Base-by-base conservation (phyloP, 2,113 vertebrate genomes). In the Labeo rohita region DNA sequence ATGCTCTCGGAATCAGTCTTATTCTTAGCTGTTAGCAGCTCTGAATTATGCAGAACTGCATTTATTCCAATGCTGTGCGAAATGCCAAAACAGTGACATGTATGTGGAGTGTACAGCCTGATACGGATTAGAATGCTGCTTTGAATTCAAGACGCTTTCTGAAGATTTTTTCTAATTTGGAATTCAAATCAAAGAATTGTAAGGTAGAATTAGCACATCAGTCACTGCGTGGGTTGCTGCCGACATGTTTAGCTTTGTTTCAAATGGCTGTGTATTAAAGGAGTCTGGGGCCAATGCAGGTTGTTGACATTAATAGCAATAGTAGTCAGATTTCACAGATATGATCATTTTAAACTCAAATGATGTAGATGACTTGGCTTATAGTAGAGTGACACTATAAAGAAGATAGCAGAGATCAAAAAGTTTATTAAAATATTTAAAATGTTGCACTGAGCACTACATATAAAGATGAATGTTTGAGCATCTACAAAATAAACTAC, bases 21-120 rank as follows among this genome's bases (percentile, higher is more conserved):
- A 39, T 70, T 83, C 13, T 11, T 34, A 28, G 47, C 80, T 68
- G 50, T 54, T 68, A 39, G 23, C 61, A 68, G 45, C 63, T 80
- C 4, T 68, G 1, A 68, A 54, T 52, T 68, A 34, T 52, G 23
- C 13, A 68, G 23, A 12, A 36, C 12, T 21, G 15, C 28, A 21
- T 36, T 34, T 34, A 18, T 82, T 82, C 23, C 6, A 36, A 70
- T n/a, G 63, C 63, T 36, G 39, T 49, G 50, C 21, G 47, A 56
- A 77, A 56, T 50, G 45, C 73, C 73, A 50, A 28, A 50, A 49
- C 73, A 15, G 21, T 76, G 73, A 76, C 47, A 65, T 63, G 77
- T n/a, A 47, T 80, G 54, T n/a, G n/a, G 34, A 45, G 54, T 54
- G 34, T 43, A 1, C 18, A 9, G 18, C 6, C 18, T 61, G 18